Percentiles rank a stretch among this genome's conserved stretches.
Evolutionary conservation across 2,888 invertebrate genomes (phyloP).

Genomic region (Stenurella melanura): DNA sequence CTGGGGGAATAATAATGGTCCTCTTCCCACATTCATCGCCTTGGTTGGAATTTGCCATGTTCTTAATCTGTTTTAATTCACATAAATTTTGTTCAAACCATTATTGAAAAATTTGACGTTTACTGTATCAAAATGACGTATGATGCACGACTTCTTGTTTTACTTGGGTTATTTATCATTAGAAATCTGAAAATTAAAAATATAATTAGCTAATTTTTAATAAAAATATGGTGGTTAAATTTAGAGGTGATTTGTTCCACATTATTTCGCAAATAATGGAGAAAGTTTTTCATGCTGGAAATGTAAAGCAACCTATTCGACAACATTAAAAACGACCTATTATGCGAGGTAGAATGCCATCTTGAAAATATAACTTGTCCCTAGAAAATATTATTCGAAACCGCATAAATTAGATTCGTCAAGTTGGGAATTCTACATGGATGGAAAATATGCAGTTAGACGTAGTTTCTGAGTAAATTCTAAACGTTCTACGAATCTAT

Average conservation of each 20-base stretch:
- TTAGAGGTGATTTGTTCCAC: neutral
- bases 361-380: no score
- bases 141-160: constrained; percentile 3
- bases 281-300: neutral
- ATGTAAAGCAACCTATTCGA: no score
- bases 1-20: constrained; percentile 65
- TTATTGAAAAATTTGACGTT: constrained; percentile 7
- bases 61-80: constrained; percentile 15
- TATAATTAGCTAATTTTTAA: neutral
- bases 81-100: constrained; percentile 41
- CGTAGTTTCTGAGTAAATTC: no score
- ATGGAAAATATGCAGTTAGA: no score
- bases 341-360: no score
- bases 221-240: neutral
- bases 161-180: neutral
- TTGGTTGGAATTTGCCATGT: constrained; percentile 37
- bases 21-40: constrained; percentile 45
- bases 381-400: no score
- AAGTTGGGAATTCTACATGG: no score
- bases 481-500: no score
- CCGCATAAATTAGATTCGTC: no score
- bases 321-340: neutral
- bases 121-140: constrained; percentile 1
- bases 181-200: neutral
- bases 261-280: neutral